Percentiles rank a stretch among this genome's conserved stretches.
Conservation (phyloP, 2,888 invertebrate genomes). For the Pandemis corylana region DNA sequence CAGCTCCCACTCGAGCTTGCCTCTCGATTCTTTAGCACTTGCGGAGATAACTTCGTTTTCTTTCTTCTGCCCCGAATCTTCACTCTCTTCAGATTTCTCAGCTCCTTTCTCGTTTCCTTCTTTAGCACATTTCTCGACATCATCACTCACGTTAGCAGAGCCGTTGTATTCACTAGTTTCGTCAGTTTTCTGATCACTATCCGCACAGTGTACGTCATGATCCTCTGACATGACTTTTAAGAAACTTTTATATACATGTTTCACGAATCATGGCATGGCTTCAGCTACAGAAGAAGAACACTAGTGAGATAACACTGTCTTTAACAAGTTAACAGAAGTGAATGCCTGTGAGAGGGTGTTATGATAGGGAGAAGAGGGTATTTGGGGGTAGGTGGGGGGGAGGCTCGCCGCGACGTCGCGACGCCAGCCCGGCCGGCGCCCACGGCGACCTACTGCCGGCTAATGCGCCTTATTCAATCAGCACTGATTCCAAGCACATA, state of each 20-base stretch:
- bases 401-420: slow-evolving; percentile 71
- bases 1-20: slow-evolving; percentile 69
- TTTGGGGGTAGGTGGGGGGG: slow-evolving; percentile 47
- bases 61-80: slow-evolving; percentile 36
- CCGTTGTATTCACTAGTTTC: slow-evolving; percentile 47
- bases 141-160: slow-evolving; percentile 44
- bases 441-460: slow-evolving; percentile 58
- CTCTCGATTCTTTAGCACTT: slow-evolving; percentile 46
- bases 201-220: slow-evolving; percentile 65
- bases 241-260: slow-evolving; percentile 53
- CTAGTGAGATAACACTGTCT: slow-evolving; percentile 23
- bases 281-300: slow-evolving; percentile 19
- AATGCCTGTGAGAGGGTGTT: slow-evolving; percentile 46
- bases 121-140: slow-evolving; percentile 51
- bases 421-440: slow-evolving; percentile 82
- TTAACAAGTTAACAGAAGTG: slow-evolving; percentile 32
- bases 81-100: slow-evolving; percentile 43
- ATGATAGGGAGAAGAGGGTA: slow-evolving; percentile 48
- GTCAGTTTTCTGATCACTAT: slow-evolving; percentile 55
- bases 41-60: slow-evolving; percentile 47
- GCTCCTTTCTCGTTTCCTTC: slow-evolving; percentile 53
- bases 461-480: slow-evolving; percentile 51
- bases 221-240: slow-evolving; percentile 77
- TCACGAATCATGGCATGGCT: slow-evolving; percentile 29
- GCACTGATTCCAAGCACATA: slow-evolving; percentile 43